Percentiles rank a stretch among this genome's conserved stretches.
These are phyloP conservation scores for Reticulitermes lucifugus DNA, from an alignment of 2,888 invertebrate species.

Conservation along the genomic window DNA sequence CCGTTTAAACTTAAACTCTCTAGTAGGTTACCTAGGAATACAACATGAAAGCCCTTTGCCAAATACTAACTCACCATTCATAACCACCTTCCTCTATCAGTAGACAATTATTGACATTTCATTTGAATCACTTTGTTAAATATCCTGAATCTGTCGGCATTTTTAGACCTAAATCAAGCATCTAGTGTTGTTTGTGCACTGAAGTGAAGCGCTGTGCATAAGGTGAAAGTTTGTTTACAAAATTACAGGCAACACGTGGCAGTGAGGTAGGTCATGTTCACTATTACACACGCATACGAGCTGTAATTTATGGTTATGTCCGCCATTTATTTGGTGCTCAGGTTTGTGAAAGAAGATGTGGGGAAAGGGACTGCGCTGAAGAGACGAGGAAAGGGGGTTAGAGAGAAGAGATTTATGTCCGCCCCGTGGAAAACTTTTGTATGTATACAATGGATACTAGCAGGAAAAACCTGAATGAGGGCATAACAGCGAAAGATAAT, in stretches of 20 bases:
- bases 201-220: background rate
- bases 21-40: too few species aligned
- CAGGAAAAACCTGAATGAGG: constrained; percentile 30
- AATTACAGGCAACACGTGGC: constrained; percentile 42
- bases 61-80: too few species aligned
- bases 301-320: constrained; percentile 53
- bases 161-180: too few species aligned
- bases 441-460: constrained; percentile 26
- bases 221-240: constrained; percentile 33
- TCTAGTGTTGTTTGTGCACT: too few species aligned
- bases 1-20: too few species aligned
- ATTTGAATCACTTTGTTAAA: too few species aligned
- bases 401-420: constrained; percentile 42
- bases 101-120: too few species aligned
- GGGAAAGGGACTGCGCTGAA: constrained; percentile 1
- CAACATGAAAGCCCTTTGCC: too few species aligned
- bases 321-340: constrained; percentile 49
- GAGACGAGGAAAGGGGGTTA: background rate
- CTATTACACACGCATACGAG: constrained; percentile 30
- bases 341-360: constrained; percentile 41
- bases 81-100: too few species aligned
- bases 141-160: too few species aligned
- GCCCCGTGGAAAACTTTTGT: constrained; percentile 39
- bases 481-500: constrained; percentile 20
- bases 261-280: constrained; percentile 43